Evolutionary conservation across 2,113 vertebrate species (phyloP).

Genomic region (Stomatorhinus ivindoensis): DNA sequence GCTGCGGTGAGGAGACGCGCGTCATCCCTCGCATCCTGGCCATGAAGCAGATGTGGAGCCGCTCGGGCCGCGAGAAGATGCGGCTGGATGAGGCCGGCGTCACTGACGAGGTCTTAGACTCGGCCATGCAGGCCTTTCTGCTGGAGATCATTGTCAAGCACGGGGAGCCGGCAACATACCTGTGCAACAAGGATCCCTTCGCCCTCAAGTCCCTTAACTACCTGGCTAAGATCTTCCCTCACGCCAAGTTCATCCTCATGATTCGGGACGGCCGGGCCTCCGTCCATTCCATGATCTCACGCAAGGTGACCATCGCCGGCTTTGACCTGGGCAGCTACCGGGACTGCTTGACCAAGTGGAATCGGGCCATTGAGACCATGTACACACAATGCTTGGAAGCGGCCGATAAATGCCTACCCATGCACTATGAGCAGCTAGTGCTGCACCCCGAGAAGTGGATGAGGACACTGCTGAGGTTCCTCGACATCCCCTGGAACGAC

Average conservation of each 20-base stretch:
- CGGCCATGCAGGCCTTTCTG: slow-evolving; percentile 92
- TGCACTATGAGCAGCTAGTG: slow-evolving; percentile 90
- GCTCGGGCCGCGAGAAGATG: slow-evolving; percentile 91
- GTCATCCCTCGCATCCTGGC: slow-evolving; percentile 92
- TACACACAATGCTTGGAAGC: slow-evolving; percentile 92
- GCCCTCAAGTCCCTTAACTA: slow-evolving; percentile 90
- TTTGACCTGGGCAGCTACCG: slow-evolving; percentile 93
- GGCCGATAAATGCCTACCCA: slow-evolving; percentile 75
- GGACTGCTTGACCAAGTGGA: slow-evolving; percentile 97
- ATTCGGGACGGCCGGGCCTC: slow-evolving; percentile 86
- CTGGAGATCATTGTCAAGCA: slow-evolving; percentile 95
- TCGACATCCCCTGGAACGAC: slow-evolving; percentile 82
- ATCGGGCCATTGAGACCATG: slow-evolving; percentile 94
- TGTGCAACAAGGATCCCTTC: slow-evolving; percentile 97
- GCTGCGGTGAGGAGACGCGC: slow-evolving; percentile 89
- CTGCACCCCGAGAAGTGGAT: slow-evolving; percentile 93
- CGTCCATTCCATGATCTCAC: slow-evolving; percentile 95
- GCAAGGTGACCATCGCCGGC: slow-evolving; percentile 92
- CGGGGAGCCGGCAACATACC: slow-evolving; percentile 82
- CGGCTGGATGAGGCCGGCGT: slow-evolving; percentile 91
- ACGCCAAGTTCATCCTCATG: slow-evolving; percentile 93
- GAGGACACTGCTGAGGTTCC: slow-evolving; percentile 85
- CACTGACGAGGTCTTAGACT: slow-evolving; percentile 89
- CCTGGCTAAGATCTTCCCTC: slow-evolving; percentile 87
- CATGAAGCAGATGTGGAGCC: slow-evolving; percentile 97